phyloP scores from a whole-genome alignment of 2,888 invertebrate genomes.

The Drepana falcataria region DNA sequence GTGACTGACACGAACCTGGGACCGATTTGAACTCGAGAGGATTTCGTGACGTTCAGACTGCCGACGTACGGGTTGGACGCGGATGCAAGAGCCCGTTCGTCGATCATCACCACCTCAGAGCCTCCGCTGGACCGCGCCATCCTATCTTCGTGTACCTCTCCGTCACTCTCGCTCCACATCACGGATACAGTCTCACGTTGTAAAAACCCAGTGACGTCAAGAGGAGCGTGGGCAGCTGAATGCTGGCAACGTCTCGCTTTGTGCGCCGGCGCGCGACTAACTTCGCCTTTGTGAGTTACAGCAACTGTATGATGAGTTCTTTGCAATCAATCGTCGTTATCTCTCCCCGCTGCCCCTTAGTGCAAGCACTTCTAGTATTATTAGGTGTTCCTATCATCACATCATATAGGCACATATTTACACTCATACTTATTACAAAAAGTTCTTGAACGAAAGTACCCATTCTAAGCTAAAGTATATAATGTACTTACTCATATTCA shows the following conservation, averaged over 20 bases:
- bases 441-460: too few relatives aligned
- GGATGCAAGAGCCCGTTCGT: constrained; percentile 28
- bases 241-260: constrained; percentile 33
- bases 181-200: constrained; percentile 18
- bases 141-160: constrained; percentile 20
- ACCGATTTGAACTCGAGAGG: constrained; percentile 56
- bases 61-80: constrained; percentile 35
- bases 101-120: constrained; percentile 44
- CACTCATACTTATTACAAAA: too few relatives aligned
- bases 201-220: constrained; percentile 27
- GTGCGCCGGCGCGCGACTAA: constrained; percentile 40
- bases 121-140: constrained; percentile 26
- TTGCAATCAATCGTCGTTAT: neutral
- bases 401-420: too few relatives aligned
- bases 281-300: neutral
- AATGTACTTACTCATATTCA: too few relatives aligned
- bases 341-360: neutral
- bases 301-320: neutral
- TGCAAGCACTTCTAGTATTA: neutral
- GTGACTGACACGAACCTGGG: constrained; percentile 60
- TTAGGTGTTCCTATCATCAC: neutral
- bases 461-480: too few relatives aligned
- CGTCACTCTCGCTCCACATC: constrained; percentile 37
- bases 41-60: constrained; percentile 52
- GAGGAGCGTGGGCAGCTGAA: constrained; percentile 13